phyloP scores from a whole-genome alignment of 92 coral and sea anemone species.

The Parazoanthus swiftii region DNA sequence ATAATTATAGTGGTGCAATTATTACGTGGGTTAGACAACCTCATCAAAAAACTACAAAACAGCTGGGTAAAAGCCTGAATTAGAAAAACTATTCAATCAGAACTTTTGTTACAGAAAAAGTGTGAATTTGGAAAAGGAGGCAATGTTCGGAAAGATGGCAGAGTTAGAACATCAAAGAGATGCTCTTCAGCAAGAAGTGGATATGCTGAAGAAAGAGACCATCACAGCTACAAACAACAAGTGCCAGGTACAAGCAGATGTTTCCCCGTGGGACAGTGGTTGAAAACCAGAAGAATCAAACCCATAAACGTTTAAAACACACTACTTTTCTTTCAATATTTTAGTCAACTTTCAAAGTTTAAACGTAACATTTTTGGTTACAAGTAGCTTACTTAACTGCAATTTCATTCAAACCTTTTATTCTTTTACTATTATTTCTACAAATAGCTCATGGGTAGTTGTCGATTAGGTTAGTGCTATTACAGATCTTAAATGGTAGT shows the following conservation, averaged over 20 bases:
- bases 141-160: constrained; percentile 18
- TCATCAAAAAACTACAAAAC: neutral
- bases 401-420: no score
- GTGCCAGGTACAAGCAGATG: neutral
- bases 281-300: neutral
- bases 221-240: neutral
- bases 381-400: no score
- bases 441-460: no score
- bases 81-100: neutral
- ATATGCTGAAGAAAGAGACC: constrained; percentile 17
- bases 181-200: constrained; percentile 44
- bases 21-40: no score
- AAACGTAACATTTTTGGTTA: no score
- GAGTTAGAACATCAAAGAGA: constrained; percentile 51
- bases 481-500: no score
- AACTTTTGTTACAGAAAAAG: neutral
- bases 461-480: no score
- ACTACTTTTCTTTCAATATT: no score
- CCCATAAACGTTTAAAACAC: no score
- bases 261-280: neutral
- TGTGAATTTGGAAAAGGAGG: constrained; percentile 40
- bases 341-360: no score
- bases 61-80: neutral
- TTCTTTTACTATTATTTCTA: no score
- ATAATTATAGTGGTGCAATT: neutral